Conservation (phyloP, 1,140 invertebrate genomes). For the Patella vulgata region DNA sequence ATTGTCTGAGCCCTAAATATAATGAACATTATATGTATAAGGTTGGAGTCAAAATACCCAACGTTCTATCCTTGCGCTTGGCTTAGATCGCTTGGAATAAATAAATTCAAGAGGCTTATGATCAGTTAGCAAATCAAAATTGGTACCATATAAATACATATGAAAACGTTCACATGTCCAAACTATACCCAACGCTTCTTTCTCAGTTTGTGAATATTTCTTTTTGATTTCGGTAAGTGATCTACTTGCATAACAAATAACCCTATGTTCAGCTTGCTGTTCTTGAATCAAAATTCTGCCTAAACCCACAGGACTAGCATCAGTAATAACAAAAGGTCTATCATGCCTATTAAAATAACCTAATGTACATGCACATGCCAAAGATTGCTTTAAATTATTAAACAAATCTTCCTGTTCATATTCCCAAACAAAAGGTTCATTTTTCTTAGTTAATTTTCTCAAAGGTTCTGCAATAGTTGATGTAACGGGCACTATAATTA, state of each 20-base stretch:
- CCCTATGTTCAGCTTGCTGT: conserved; percentile 18
- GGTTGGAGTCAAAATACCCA: conserved; percentile 42
- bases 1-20: conserved; percentile 24
- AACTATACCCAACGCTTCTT: conserved; percentile 63
- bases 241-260: conserved; percentile 41
- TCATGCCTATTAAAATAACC: conserved; percentile 8
- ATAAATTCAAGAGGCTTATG: conserved; percentile 54
- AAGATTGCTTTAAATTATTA: not conserved
- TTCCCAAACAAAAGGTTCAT: conserved; percentile 12
- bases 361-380: conserved; percentile 1
- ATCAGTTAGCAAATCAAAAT: conserved; percentile 63
- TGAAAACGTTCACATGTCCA: conserved; percentile 65
- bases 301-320: conserved; percentile 25
- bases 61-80: conserved; percentile 35
- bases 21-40: conserved; percentile 26
- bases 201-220: conserved; percentile 66
- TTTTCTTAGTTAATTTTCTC: conserved; percentile 24
- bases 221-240: conserved; percentile 27
- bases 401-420: not conserved
- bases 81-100: conserved; percentile 26
- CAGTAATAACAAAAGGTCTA: conserved; percentile 10
- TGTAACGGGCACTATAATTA: conserved; percentile 24
- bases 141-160: conserved; percentile 62
- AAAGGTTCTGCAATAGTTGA: conserved; percentile 32
- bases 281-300: conserved; percentile 29